Percentiles rank a stretch among this genome's conserved stretches.
Evolutionary conservation across 2,113 vertebrate species (phyloP).

Genomic region (Tyrannus savana): DNA sequence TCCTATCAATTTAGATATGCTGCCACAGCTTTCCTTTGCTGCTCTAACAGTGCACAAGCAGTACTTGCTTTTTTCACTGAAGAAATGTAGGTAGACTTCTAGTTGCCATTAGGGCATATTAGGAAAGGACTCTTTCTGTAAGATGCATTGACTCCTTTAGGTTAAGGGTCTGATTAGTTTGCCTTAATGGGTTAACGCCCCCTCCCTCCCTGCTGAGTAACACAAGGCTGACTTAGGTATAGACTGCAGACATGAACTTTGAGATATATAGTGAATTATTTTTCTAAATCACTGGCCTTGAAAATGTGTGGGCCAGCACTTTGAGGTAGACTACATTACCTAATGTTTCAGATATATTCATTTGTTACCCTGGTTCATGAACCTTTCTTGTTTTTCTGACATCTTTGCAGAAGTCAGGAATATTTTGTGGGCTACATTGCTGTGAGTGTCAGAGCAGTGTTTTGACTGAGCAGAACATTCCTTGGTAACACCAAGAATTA

Average conservation of each 20-base stretch:
- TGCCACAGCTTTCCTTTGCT: neutral
- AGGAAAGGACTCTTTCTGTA: neutral
- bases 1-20: neutral
- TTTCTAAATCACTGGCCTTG: neutral
- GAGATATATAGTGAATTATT: neutral
- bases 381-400: neutral
- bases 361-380: neutral
- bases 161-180: neutral
- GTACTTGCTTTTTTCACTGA: neutral
- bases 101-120: neutral
- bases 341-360: neutral
- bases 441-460: neutral
- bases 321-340: neutral
- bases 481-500: neutral
- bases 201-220: rapidly evolving
- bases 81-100: neutral
- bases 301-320: neutral
- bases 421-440: neutral
- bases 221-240: neutral
- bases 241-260: neutral
- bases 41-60: neutral
- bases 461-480: neutral
- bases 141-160: neutral
- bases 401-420: neutral
- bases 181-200: neutral